Evolutionary conservation across 2,888 invertebrate species (phyloP), one percentile per base, ranked within the genome.

Genomic region (Dimorphilus gyrociliatus): DNA sequence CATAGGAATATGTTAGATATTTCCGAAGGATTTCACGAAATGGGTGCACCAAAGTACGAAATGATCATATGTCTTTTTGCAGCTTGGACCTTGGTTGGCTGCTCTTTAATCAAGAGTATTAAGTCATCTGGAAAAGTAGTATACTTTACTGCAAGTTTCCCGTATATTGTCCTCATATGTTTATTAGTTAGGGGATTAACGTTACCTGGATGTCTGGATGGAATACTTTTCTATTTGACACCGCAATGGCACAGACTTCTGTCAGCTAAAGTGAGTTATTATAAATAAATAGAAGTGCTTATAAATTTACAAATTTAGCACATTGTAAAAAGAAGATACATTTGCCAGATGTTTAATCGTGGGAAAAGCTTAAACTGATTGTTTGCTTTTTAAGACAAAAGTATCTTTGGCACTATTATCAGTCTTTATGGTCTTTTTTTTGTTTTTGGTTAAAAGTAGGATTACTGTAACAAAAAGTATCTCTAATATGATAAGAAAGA

Each of bases 31-130:
- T 44, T 62, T 10, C 51, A 60, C 30, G 51, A 58, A 24, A 41
- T 60, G 39, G 60, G 59, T 3, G 45, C 41, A 1, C 35, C 60
- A 2, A 47, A 48, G 12, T 70, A 72, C 63, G 72, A 75, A 33
- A 69, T 82, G 65, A 79, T 78, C 3, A 60, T 72, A 2, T 79
- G 78, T 53, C 68, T 82, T 10, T 65, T 80, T 1, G 66, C 74
- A 29, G 79, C 81, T 34, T 82, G 82, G 81, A 27, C 49, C 2
- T 35, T 60, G 3, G 56, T 59, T 4, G 48, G 50, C 23, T 26
- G 51, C 24, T 58, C 55, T 44, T 43, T 59, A 1, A 42, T 50
- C 25, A 50, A 50, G 32, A 60, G 60, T 16, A 53, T 29, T 29
- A 10, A 8, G 21, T 21, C 21, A 21, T 21, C 21, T 21, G n/a